Evolutionary conservation across 2,888 invertebrate species (phyloP).

Genomic region (Drosophila picticornis): DNA sequence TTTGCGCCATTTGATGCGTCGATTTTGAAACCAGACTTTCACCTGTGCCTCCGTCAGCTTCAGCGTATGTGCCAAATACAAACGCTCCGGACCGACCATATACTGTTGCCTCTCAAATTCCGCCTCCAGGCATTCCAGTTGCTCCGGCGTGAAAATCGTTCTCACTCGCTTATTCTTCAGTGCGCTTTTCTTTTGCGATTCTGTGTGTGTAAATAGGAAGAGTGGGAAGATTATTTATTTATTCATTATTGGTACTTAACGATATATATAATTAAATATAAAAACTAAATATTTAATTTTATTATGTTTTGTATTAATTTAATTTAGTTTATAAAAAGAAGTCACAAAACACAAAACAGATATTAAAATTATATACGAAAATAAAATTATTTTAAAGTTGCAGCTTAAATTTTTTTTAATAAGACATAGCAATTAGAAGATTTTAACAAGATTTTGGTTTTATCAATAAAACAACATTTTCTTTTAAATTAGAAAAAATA

Average conservation of each 20-base stretch:
- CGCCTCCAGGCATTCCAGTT: slow-evolving; percentile 95
- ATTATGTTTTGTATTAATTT: neutral
- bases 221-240: too few relatives aligned
- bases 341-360: neutral
- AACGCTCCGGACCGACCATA: slow-evolving; percentile 98
- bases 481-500: neutral
- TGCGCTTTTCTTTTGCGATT: slow-evolving; percentile 84
- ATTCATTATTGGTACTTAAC: too few relatives aligned
- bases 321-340: neutral
- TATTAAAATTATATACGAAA: neutral
- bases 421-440: neutral
- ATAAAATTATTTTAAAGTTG: neutral
- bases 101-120: slow-evolving; percentile 98
- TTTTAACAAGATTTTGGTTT: neutral
- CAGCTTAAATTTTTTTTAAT: neutral
- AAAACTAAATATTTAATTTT: neutral
- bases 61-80: slow-evolving; percentile 91
- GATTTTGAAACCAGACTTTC: slow-evolving; percentile 96
- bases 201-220: slow-evolving; percentile 64
- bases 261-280: neutral
- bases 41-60: slow-evolving; percentile 88
- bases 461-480: neutral
- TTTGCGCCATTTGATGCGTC: slow-evolving; percentile 96
- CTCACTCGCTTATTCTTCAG: slow-evolving; percentile 94
- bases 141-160: slow-evolving; percentile 98